A percentile compares a stretch with the other conserved stretches of the same genome.
Conservation (phyloP, 1,140 invertebrate species). For the Drosophila murphyi region DNA sequence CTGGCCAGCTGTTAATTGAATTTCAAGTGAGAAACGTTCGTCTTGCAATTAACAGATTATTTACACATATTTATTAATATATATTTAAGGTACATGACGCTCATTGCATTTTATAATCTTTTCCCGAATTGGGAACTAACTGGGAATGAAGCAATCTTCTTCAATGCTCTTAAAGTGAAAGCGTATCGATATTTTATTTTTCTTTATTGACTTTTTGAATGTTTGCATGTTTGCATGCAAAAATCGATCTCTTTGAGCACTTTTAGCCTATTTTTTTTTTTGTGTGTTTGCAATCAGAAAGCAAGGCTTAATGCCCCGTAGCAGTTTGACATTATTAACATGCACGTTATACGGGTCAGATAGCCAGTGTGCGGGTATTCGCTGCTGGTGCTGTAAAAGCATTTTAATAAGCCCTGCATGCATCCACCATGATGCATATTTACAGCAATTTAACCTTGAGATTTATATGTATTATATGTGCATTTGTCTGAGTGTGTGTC, state of each 20-base stretch:
- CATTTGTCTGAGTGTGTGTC: no score
- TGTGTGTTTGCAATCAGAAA: constrained; percentile 28
- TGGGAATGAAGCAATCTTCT: neutral
- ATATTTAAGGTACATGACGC: neutral
- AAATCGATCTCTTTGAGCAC: constrained; percentile 40
- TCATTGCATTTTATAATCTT: no score
- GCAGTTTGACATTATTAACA: constrained; percentile 69
- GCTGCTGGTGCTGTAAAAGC: constrained; percentile 13
- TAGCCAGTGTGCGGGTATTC: constrained; percentile 5
- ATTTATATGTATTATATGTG: constrained; percentile 58
- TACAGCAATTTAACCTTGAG: constrained; percentile 74
- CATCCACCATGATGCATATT: constrained; percentile 65
- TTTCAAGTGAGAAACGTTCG: constrained; percentile 46
- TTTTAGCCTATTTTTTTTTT: neutral
- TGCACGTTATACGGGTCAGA: constrained; percentile 56
- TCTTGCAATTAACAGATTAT: constrained; percentile 36
- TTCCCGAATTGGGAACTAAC: no score
- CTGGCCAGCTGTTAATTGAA: constrained; percentile 65
- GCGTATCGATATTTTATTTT: constrained; percentile 8
- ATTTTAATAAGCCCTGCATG: constrained; percentile 52
- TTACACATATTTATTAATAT: neutral
- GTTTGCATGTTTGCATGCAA: neutral
- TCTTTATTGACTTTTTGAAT: constrained; percentile 1
- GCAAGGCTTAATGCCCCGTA: constrained; percentile 36
- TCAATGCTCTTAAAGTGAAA: neutral